Base-by-base conservation (phyloP, 2,797 vertebrate genomes). In the Okamejei kenojei region DNA sequence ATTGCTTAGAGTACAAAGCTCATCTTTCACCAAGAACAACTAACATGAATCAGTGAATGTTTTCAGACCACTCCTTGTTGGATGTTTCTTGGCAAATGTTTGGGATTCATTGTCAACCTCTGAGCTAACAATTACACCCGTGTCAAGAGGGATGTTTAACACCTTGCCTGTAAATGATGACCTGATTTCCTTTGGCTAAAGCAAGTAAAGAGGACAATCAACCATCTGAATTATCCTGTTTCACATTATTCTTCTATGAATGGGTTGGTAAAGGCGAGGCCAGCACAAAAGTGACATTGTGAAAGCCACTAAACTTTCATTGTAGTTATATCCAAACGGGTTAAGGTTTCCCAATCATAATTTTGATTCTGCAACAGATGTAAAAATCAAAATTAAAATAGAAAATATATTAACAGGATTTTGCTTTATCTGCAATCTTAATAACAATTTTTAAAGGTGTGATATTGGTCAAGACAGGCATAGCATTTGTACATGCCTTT, bases 11-110 rank as follows among this genome's bases (percentile, higher is more conserved):
- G 35, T 54, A 73, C 90, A 91, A 91, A 21, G 90, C 68, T 74
- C 68, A 54, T 91, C 68, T 91, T 91, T 73, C 90, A 38, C 23
- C 71, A 29, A 54, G n/a, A 38, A 45, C 88, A 38, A 45, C 65
- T 54, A 74, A 74, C 73, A 65, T 38, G 68, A 35, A 23, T 91
- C 90, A 74, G 11, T 91, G 68, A 73, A 73, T 73, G 65, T 19
- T 45, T 26, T 38, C 65, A 45, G 32, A 73, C 8, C 68, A 29
- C 23, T 74, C n/a, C 13, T 74, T 73, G 68, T 91, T 73, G 71
- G 90, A 45, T 91, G 35, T 26, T 73, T 65, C 65, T 73, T 91
- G 90, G 35, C 90, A 91, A 8, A 65, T 91, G 90, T 73, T 26
- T 26, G 65, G 65, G 32, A 19, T 6, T 74, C 68, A 54, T 65